Percentiles rank a stretch among this genome's conserved stretches.
Conservation (phyloP, 2,888 invertebrate genomes). For the Kuschelorhynchus macadamiae region DNA sequence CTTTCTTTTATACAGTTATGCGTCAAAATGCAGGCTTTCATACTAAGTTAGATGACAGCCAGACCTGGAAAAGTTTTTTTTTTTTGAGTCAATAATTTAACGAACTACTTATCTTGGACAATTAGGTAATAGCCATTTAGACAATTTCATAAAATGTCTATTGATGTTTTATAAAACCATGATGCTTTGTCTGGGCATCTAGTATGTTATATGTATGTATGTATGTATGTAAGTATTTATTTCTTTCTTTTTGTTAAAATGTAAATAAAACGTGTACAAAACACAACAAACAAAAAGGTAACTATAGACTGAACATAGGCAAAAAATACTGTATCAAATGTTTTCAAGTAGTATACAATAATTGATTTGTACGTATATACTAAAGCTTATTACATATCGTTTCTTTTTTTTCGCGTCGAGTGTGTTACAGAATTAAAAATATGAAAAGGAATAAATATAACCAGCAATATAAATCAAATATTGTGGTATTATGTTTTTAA, state of each 20-base stretch:
- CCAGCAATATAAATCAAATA: constrained; percentile 42
- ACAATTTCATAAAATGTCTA: no score
- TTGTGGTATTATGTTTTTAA: constrained; percentile 25
- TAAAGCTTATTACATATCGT: constrained; percentile 28
- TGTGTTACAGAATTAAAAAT: constrained; percentile 3
- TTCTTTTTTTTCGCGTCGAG: constrained; percentile 9
- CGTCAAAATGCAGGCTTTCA: no score
- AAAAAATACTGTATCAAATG: constrained; percentile 31
- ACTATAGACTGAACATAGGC: constrained; percentile 43
- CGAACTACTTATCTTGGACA: no score
- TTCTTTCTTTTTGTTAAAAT: constrained; percentile 14
- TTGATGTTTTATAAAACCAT: no score
- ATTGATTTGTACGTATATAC: constrained; percentile 12
- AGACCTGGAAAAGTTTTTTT: no score
- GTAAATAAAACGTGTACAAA: constrained; percentile 22
- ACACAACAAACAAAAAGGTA: constrained; percentile 19
- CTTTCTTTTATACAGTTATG: no score
- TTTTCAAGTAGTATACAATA: constrained; percentile 2
- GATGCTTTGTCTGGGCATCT: not conserved
- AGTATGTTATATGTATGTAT: not conserved
- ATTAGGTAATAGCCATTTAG: no score
- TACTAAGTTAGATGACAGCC: no score
- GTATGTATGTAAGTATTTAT: constrained; percentile 1
- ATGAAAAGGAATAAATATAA: constrained; percentile 32
- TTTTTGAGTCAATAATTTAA: no score